Evolutionary conservation across 2,797 vertebrate genomes (phyloP), one percentile per base, ranked within the genome.

Genomic region (Cirrhinus molitorella): DNA sequence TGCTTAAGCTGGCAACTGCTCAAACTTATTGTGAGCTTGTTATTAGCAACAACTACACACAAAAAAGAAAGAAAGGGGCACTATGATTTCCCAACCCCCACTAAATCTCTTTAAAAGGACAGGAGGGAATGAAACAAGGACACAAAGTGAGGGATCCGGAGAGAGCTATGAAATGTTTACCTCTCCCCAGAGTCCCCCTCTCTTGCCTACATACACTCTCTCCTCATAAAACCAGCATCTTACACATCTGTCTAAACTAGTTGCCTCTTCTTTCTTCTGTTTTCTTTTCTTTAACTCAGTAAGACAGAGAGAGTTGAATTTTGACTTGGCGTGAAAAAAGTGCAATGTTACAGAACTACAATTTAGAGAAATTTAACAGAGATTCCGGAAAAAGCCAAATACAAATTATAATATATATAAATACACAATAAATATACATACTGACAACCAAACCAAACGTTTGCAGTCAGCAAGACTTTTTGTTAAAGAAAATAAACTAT

Each of bases 181-280:
- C 72, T 57, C 81, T 76, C 81, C 72, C 81, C 34, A 55, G 72
- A 83, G 72, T 76, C 59, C 12, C 21, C 49, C 53, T 72, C 40
- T 61, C 21, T 31, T 21, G 45, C 34, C 49, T 70, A 40, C 66
- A 57, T 51, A 21, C 28, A 40, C 80, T 47, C 34, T 51, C 21
- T 68, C 23, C 61, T 57, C 72, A 76, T 67, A 83, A 83, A 76
- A 74, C 31, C 68, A 28, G 55, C 28, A 37, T 51, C 57, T 51
- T 65, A 73, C 45, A 65, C 80, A 73, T 87, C 87, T 89, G 87
- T 90, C 91, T 90, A 89, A 55, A 76, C 17, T 51, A 45, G 34
- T 4, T 23, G 2, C 34, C 40, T 21, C 17, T 19, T 40, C 31
- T 12, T 19, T 34, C 31, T 23, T 55, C 17, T 4, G 2, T 51